A percentile compares a stretch with the other conserved stretches of the same genome.
phyloP scores from a whole-genome alignment of 1,140 invertebrate species.

The Andrena cerasifolii region DNA sequence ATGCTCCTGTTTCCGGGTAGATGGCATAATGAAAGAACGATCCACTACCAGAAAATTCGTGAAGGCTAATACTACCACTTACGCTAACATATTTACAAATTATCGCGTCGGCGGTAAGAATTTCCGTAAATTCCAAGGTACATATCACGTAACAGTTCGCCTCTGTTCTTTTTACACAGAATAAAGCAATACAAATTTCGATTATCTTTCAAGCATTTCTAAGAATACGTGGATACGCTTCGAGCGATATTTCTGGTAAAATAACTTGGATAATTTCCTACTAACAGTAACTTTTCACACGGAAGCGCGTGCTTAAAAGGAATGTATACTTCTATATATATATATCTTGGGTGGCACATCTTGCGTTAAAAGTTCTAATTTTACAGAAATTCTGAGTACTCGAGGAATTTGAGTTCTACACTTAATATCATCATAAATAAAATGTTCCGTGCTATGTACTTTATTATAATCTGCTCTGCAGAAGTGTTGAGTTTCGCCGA shows the following conservation, averaged over 20 bases:
- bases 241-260: not conserved
- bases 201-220: conserved; percentile 2
- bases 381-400: not conserved
- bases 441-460: not conserved
- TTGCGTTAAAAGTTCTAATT: too few relatives aligned
- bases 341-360: too few relatives aligned
- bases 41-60: conserved; percentile 12
- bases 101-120: conserved; percentile 16
- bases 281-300: not conserved
- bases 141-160: conserved; percentile 31
- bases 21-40: conserved; percentile 27
- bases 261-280: not conserved
- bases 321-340: not conserved
- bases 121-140: conserved; percentile 33
- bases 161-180: conserved; percentile 13
- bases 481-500: too few relatives aligned
- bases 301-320: not conserved
- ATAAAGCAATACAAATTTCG: conserved; percentile 29
- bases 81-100: conserved; percentile 41
- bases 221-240: conserved; percentile 36
- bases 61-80: conserved; percentile 32
- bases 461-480: too few relatives aligned
- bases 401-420: not conserved
- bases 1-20: not conserved
- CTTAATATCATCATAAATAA: not conserved